These are phyloP conservation scores for Anolis sagrei DNA, from an alignment of 2,113 vertebrate species.

Conservation along the genomic window DNA sequence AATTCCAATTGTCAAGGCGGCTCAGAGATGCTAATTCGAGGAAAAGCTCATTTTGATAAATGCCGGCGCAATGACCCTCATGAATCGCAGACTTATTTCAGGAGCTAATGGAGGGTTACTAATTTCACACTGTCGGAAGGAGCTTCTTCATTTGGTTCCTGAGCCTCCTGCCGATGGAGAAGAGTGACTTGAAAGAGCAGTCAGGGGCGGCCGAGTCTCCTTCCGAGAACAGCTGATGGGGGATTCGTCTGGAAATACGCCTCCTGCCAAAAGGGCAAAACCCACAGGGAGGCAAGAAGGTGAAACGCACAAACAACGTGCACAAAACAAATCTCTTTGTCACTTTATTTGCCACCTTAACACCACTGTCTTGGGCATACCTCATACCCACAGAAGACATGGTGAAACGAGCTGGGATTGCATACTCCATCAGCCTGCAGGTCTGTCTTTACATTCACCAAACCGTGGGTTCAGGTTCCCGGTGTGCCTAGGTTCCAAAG, in stretches of 20 bases:
- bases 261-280: background rate
- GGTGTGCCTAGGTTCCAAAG: too few species aligned
- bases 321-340: background rate
- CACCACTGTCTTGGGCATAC: background rate
- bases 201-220: background rate
- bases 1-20: conserved; percentile 51
- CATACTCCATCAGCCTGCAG: too few species aligned
- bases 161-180: background rate
- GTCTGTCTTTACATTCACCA: too few species aligned
- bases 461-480: too few species aligned
- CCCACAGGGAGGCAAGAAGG: too few species aligned
- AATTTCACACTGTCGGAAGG: conserved; percentile 54
- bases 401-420: too few species aligned
- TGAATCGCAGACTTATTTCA: conserved; percentile 58
- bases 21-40: conserved; percentile 71
- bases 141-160: conserved; percentile 4
- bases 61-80: conserved; percentile 57
- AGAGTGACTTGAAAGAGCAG: background rate
- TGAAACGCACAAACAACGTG: background rate
- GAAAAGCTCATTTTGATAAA: conserved; percentile 67
- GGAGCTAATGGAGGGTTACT: conserved; percentile 64
- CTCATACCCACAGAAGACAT: background rate
- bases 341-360: background rate
- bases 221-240: background rate
- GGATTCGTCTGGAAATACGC: background rate